phyloP scores from a whole-genome alignment of 2,797 vertebrate genomes.

The Rachycentron canadum region DNA sequence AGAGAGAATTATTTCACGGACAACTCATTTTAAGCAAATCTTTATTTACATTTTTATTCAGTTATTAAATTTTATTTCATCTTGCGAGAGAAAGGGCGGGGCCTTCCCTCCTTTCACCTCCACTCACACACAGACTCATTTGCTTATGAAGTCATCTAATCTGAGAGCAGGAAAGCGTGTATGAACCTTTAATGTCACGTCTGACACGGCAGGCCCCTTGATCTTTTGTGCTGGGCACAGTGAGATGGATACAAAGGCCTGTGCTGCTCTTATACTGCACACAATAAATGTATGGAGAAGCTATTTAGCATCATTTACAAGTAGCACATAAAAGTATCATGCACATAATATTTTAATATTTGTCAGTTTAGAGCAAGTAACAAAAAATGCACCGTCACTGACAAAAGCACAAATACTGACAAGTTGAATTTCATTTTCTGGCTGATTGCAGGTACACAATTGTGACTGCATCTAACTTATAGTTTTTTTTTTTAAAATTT shows the following conservation, averaged over 20 bases:
- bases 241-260: slow-evolving; percentile 29
- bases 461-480: not conserved
- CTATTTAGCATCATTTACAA: slow-evolving; percentile 47
- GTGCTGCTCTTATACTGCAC: slow-evolving; percentile 20
- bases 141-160: slow-evolving; percentile 92
- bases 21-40: slow-evolving; percentile 99
- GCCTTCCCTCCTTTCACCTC: slow-evolving; percentile 81
- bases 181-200: slow-evolving; percentile 77
- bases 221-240: slow-evolving; percentile 53
- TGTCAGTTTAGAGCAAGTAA: slow-evolving; percentile 13
- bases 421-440: slow-evolving; percentile 8
- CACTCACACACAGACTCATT: slow-evolving; percentile 80
- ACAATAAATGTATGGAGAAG: slow-evolving; percentile 31
- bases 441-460: not conserved
- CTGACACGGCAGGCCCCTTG: slow-evolving; percentile 60
- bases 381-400: not conserved
- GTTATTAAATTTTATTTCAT: slow-evolving; percentile 99
- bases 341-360: not conserved
- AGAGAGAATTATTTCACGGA: slow-evolving; percentile 96
- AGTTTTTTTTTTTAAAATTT: not conserved
- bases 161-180: slow-evolving; percentile 86
- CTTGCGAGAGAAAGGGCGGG: slow-evolving; percentile 47
- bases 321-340: slow-evolving; percentile 13
- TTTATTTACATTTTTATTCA: slow-evolving; percentile 99
- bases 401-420: not conserved